phyloP scores from a whole-genome alignment of 2,888 invertebrate species.

The Protonemura montana region DNA sequence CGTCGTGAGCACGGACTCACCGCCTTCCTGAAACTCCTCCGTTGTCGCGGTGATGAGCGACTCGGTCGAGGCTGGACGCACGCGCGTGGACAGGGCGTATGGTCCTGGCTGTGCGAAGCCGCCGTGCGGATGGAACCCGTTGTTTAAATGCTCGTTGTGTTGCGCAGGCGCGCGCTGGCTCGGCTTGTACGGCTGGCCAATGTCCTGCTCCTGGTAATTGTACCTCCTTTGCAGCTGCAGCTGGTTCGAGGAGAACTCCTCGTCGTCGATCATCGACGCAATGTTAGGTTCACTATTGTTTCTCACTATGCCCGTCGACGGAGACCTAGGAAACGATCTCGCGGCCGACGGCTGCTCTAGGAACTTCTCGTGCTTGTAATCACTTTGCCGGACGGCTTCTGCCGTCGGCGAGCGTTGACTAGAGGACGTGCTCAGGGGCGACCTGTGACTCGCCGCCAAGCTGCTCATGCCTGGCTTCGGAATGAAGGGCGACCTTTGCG shows the following conservation, averaged over 20 bases:
- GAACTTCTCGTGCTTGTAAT: slow-evolving; percentile 24
- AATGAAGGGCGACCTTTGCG: slow-evolving; percentile 36
- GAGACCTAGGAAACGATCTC: slow-evolving; percentile 23
- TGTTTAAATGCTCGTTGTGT: background rate
- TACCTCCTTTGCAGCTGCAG: slow-evolving; percentile 22
- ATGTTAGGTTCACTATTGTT: slow-evolving; percentile 48
- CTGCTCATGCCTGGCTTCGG: background rate
- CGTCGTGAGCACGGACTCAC: slow-evolving; percentile 59
- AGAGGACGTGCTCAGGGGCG: slow-evolving; percentile 18
- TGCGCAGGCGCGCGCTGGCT: background rate
- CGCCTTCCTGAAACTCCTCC: slow-evolving; percentile 54
- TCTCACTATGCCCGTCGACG: slow-evolving; percentile 33
- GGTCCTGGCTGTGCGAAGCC: background rate
- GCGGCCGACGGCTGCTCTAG: background rate
- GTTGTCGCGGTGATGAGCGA: slow-evolving; percentile 48
- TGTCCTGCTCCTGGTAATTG: background rate
- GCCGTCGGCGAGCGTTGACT: slow-evolving; percentile 20
- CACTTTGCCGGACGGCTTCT: background rate
- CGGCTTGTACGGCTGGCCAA: background rate
- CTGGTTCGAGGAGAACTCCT: slow-evolving; percentile 44
- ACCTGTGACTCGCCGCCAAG: background rate
- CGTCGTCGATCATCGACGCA: slow-evolving; percentile 46
- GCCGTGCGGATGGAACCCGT: background rate
- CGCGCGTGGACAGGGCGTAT: slow-evolving; percentile 35
- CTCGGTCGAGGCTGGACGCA: slow-evolving; percentile 48